A percentile compares a stretch with the other conserved stretches of the same genome.
Conservation (phyloP, 2,113 vertebrate genomes). For the Chaetodon trifascialis region DNA sequence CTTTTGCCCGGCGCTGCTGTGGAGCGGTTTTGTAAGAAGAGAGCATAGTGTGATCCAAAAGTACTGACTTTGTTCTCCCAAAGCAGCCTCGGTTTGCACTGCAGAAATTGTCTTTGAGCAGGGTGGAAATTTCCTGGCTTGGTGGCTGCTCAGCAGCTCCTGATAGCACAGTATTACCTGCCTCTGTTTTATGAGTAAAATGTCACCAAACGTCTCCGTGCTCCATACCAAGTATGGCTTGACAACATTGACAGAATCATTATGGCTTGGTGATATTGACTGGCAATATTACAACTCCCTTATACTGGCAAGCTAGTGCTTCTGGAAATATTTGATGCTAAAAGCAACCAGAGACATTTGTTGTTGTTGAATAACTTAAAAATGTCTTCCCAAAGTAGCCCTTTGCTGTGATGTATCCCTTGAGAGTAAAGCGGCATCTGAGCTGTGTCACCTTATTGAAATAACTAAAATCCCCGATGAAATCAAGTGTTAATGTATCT, state of each 20-base stretch:
- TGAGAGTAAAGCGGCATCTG: not conserved
- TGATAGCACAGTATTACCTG: constrained; percentile 13
- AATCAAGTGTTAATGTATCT: not conserved
- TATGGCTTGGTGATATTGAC: not conserved
- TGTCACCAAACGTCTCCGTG: not conserved
- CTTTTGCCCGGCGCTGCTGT: not conserved
- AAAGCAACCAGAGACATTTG: not conserved
- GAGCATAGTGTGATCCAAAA: not conserved
- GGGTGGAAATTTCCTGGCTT: constrained; percentile 9
- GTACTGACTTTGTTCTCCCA: not conserved
- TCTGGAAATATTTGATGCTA: not conserved
- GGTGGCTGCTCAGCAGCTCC: constrained; percentile 1
- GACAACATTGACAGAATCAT: too few species aligned
- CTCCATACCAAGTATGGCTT: too few species aligned
- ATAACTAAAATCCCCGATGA: not conserved
- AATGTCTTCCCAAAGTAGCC: not conserved
- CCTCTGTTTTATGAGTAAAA: constrained; percentile 4
- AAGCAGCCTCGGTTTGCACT: not conserved
- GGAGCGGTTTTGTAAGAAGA: not conserved
- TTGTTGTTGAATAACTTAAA: not conserved
- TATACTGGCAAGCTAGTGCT: not conserved
- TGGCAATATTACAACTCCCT: not conserved
- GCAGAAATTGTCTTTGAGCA: constrained; percentile 23
- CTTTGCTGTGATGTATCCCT: not conserved
- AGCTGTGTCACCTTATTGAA: constrained; percentile 3